A percentile compares a stretch with the other conserved stretches of the same genome.
Conservation (phyloP, 64 coral and sea anemone genomes). For the Dendronephthya gigantea region DNA sequence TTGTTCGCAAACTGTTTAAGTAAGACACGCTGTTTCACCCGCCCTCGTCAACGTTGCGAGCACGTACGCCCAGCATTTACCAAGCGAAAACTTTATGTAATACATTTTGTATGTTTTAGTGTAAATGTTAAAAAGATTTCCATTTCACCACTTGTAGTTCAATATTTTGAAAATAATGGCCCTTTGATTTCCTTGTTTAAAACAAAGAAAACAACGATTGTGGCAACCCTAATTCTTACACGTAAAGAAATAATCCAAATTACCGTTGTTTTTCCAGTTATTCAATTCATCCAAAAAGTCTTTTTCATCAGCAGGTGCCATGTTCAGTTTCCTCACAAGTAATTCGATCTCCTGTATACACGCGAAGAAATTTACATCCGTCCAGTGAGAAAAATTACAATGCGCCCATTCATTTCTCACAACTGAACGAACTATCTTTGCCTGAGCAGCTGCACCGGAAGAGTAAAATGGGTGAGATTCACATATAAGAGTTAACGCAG, state of each 20-base stretch:
- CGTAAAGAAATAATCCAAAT: not conserved
- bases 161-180: no score
- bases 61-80: no score
- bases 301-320: not conserved
- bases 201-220: no score
- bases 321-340: not conserved
- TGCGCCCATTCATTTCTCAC: slow-evolving; percentile 12
- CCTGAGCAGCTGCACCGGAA: not conserved
- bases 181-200: no score
- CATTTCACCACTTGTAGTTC: no score
- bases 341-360: not conserved
- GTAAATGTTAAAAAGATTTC: no score
- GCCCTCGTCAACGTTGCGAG: no score
- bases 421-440: not conserved
- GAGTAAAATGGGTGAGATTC: not conserved
- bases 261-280: slow-evolving; percentile 3
- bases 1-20: no score
- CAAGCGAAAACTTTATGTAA: no score
- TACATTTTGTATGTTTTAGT: no score
- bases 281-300: not conserved
- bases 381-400: not conserved
- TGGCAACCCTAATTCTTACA: not conserved
- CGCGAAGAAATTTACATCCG: not conserved
- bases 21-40: no score
- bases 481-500: not conserved